A percentile compares a stretch with the other conserved stretches of the same genome.
Conservation (phyloP, 2,888 invertebrate genomes). For the Agriopis leucophaearia region DNA sequence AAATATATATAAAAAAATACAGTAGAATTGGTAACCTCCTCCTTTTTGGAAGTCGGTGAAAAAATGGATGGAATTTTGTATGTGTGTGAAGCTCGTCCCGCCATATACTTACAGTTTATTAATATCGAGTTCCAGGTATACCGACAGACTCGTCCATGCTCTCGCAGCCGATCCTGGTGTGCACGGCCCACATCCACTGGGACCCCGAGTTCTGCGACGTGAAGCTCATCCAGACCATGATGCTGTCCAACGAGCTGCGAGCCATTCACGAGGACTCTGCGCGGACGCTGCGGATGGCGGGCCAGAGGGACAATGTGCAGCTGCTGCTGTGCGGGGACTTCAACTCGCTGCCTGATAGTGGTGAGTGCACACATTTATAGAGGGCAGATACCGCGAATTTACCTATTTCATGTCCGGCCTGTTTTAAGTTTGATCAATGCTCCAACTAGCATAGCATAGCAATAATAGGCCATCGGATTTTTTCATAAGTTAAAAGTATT, state of each 20-base stretch:
- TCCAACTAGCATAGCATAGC: too few relatives aligned
- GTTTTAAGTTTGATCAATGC: too few relatives aligned
- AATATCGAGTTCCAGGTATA: constrained; percentile 78
- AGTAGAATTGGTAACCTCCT: too few relatives aligned
- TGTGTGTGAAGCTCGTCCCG: not conserved
- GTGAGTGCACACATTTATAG: too few relatives aligned
- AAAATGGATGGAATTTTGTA: too few relatives aligned
- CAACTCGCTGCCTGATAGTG: constrained; percentile 99
- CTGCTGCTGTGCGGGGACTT: constrained; percentile 98
- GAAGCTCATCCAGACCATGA: constrained; percentile 99
- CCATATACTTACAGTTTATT: not conserved
- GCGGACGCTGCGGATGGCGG: constrained; percentile 90
- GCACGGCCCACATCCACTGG: constrained; percentile 99
- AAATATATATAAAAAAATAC: too few relatives aligned
- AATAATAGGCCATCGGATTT: too few relatives aligned
- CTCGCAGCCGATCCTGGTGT: constrained; percentile 95
- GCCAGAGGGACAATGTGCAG: constrained; percentile 94
- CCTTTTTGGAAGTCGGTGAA: too few relatives aligned
- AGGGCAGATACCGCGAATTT: too few relatives aligned
- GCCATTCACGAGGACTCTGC: constrained; percentile 95
- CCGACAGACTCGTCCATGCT: constrained; percentile 92
- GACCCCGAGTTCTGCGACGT: constrained; percentile 99
- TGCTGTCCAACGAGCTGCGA: constrained; percentile 97
- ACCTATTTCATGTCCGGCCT: too few relatives aligned
- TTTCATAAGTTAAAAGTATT: too few relatives aligned